Conservation (phyloP, 2,888 invertebrate genomes). For the Zootermopsis nevadensis region DNA sequence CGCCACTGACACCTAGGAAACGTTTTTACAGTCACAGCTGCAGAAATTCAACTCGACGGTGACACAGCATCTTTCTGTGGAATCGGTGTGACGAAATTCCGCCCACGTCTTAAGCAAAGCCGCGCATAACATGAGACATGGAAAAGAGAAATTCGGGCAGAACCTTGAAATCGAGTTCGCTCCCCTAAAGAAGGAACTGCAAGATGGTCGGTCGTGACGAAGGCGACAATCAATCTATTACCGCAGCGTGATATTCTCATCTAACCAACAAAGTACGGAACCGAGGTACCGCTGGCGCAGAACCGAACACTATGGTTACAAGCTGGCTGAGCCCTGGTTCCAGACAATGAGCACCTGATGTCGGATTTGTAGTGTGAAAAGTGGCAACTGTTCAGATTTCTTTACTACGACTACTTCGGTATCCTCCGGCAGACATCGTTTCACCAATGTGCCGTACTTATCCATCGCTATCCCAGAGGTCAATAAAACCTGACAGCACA, state of each 20-base stretch:
- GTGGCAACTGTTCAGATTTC: too few species aligned
- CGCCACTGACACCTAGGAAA: neutral
- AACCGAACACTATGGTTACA: too few species aligned
- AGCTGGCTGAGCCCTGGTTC: too few species aligned
- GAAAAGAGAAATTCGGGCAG: neutral
- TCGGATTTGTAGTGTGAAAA: too few species aligned
- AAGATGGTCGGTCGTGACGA: neutral
- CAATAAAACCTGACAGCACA: too few species aligned
- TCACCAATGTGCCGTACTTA: too few species aligned
- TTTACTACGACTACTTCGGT: too few species aligned
- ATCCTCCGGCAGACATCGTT: too few species aligned
- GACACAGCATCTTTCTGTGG: neutral
- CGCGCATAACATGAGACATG: neutral
- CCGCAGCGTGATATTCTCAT: neutral
- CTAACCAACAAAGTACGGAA: neutral
- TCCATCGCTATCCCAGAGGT: too few species aligned
- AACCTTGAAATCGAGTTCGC: slow-evolving; percentile 12
- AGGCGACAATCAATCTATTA: neutral
- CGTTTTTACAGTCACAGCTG: neutral
- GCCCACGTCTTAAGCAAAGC: neutral
- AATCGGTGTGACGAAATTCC: slow-evolving; percentile 5
- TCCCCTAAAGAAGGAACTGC: neutral
- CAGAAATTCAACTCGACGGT: neutral
- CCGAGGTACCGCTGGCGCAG: neutral
- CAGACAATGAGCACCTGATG: too few species aligned